Conservation (phyloP, 2,888 invertebrate species). For the Petrolisthes cinctipes region DNA sequence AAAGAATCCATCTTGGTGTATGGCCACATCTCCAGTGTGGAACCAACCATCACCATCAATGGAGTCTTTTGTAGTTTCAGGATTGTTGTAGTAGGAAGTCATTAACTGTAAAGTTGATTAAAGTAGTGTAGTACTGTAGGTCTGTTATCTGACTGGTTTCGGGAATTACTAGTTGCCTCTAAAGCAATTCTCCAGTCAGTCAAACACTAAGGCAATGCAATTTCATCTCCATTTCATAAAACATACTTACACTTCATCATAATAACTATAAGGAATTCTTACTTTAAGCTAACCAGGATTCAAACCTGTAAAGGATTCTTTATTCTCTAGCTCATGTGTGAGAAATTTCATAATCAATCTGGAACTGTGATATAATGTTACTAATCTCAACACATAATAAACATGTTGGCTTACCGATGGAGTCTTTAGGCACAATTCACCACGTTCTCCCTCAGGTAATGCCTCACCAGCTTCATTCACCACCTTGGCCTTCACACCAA, state of each 20-base stretch:
- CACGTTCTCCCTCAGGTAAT: slow-evolving; percentile 70
- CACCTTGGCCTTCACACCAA: slow-evolving; percentile 78
- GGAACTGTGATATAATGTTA: too few species aligned
- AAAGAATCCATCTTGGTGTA: slow-evolving; percentile 82
- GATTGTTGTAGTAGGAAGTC: slow-evolving; percentile 71
- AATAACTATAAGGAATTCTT: too few species aligned
- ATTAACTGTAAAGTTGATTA: slow-evolving; percentile 68
- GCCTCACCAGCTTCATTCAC: slow-evolving; percentile 76
- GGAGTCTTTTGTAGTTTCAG: slow-evolving; percentile 70
- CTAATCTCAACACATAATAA: too few species aligned
- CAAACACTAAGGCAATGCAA: too few species aligned
- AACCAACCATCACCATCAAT: slow-evolving; percentile 70
- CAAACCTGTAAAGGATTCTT: too few species aligned
- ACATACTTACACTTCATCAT: too few species aligned
- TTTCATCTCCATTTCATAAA: too few species aligned
- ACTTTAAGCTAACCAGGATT: too few species aligned
- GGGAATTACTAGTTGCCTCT: too few species aligned
- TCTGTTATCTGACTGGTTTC: neutral
- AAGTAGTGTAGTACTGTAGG: neutral
- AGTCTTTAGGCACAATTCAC: slow-evolving; percentile 82
- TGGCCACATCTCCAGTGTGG: slow-evolving; percentile 84
- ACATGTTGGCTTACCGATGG: slow-evolving; percentile 77
- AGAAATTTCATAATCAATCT: too few species aligned
- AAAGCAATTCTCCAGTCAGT: too few species aligned
- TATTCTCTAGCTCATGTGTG: too few species aligned